Evolutionary conservation across 2,113 vertebrate species (phyloP).

Genomic region (Mungos mungo): DNA sequence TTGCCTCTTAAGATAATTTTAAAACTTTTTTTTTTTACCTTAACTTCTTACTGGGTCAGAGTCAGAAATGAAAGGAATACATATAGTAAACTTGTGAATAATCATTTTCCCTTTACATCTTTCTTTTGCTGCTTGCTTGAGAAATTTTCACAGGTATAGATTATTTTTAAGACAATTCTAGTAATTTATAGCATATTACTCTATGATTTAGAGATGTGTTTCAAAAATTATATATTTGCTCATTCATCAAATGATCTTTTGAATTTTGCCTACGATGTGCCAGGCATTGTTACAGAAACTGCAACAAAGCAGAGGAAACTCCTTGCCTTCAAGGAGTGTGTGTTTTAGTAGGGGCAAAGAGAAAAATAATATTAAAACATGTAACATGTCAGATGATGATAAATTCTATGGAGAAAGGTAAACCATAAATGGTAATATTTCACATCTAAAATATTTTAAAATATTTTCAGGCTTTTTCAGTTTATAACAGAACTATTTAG

Average conservation of each 20-base stretch:
- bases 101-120: not conserved
- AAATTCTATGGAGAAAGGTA: not conserved
- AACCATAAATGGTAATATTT: slow-evolving; percentile 9
- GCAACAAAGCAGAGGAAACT: not conserved
- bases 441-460: slow-evolving; percentile 18
- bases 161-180: slow-evolving; percentile 32
- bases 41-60: not conserved
- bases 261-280: not conserved
- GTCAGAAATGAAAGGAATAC: not conserved
- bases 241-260: not conserved
- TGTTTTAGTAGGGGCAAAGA: not conserved
- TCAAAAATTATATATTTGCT: not conserved
- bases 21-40: not conserved
- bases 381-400: not conserved
- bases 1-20: slow-evolving; percentile 14
- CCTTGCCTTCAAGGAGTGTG: not conserved
- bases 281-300: not conserved
- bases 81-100: slow-evolving; percentile 24
- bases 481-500: not conserved
- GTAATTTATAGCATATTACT: not conserved
- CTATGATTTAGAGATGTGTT: slow-evolving; percentile 29
- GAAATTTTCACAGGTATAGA: not conserved
- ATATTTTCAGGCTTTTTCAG: not conserved
- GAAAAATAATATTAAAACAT: not conserved
- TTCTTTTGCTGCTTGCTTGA: not conserved